Conservation (phyloP, 2,888 invertebrate genomes). For the Trilocha varians region DNA sequence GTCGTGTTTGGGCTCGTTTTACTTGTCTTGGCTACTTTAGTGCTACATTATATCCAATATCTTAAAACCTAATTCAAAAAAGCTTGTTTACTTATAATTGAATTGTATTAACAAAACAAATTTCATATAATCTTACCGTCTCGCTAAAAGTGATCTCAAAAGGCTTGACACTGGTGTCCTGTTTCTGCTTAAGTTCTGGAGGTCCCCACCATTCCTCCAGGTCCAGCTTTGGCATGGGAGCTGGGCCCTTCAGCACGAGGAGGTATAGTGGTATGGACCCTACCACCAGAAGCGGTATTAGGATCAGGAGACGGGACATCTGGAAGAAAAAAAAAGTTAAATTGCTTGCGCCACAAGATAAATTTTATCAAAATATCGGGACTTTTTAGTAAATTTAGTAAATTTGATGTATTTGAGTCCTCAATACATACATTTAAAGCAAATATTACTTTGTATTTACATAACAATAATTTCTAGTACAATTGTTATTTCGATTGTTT, state of each 20-base stretch:
- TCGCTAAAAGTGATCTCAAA: constrained; percentile 60
- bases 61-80: neutral
- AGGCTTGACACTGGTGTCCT: constrained; percentile 60
- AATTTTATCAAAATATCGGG: no score
- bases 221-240: constrained; percentile 22
- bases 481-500: no score
- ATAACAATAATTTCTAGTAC: no score
- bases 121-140: constrained; percentile 9
- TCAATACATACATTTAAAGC: no score
- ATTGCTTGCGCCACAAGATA: no score
- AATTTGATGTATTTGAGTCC: no score
- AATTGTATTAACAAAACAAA: neutral
- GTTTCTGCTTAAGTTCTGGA: constrained; percentile 34
- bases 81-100: neutral
- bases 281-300: constrained; percentile 14
- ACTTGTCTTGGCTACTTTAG: no score
- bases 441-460: no score
- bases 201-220: constrained; percentile 72
- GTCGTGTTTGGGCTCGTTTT: no score
- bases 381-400: no score
- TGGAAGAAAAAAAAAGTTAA: constrained; percentile 10
- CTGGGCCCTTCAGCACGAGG: constrained; percentile 22
- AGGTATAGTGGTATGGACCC: constrained; percentile 21
- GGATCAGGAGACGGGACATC: constrained; percentile 25
- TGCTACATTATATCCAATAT: no score